phyloP scores from a whole-genome alignment of 1,140 invertebrate species.

The Rhagoletis pomonella region DNA sequence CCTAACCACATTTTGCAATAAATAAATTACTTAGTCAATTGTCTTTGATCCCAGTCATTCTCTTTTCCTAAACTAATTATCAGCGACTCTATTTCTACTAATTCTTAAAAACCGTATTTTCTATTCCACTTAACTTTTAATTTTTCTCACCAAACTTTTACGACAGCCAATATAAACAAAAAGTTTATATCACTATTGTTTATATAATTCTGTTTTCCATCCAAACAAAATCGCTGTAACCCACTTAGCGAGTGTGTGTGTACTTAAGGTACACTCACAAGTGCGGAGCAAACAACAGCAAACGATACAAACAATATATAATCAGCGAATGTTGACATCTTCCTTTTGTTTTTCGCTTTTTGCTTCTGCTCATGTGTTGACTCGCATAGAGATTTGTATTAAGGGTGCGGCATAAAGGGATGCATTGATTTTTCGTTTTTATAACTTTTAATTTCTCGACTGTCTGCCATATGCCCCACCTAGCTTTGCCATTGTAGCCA shows the following conservation, averaged over 20 bases:
- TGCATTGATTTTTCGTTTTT: conserved; percentile 13
- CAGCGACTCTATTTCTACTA: no score
- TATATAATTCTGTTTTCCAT: conserved; percentile 9
- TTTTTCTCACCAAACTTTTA: no score
- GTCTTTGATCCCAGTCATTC: no score
- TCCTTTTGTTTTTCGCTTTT: not conserved
- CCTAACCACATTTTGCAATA: no score
- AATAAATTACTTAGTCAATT: no score
- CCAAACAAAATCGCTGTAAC: conserved; percentile 32
- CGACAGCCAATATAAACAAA: no score
- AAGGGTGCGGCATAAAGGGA: not conserved
- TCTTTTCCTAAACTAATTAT: no score
- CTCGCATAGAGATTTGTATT: conserved; percentile 22
- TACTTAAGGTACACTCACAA: not conserved
- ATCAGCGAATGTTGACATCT: not conserved
- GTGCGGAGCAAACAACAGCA: not conserved
- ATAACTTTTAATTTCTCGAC: conserved; percentile 32
- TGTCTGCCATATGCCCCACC: not conserved
- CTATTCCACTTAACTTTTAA: no score
- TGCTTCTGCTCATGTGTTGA: not conserved
- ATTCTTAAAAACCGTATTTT: no score
- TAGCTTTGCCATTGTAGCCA: not conserved
- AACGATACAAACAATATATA: not conserved
- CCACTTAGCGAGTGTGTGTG: not conserved
- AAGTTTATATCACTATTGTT: no score